Percentiles rank a stretch among this genome's conserved stretches.
Conservation (phyloP, 1,140 invertebrate species). For the Scylla paramamosain region DNA sequence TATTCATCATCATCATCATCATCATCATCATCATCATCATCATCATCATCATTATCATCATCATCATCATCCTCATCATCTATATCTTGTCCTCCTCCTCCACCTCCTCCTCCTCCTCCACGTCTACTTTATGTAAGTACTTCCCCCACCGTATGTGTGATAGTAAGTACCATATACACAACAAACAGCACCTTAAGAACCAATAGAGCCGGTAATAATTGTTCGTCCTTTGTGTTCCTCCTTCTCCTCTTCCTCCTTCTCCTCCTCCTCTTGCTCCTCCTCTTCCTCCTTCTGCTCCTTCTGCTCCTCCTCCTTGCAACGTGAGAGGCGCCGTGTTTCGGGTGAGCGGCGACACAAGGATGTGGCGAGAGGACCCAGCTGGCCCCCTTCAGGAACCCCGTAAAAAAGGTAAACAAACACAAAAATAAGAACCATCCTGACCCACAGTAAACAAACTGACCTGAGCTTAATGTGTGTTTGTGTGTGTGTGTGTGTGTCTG, state of each 20-base stretch:
- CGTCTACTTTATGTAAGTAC: no score
- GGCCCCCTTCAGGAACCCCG: not conserved
- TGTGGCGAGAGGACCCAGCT: not conserved
- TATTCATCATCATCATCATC: not conserved
- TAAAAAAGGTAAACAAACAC: not conserved
- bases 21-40: not conserved
- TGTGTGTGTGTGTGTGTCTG: no score
- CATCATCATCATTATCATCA: not conserved
- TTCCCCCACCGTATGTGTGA: no score
- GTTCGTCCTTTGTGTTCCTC: not conserved
- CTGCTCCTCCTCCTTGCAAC: no score
- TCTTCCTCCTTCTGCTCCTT: no score
- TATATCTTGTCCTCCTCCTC: not conserved
- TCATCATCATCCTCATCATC: not conserved
- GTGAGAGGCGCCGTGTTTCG: no score
- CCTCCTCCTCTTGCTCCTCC: not conserved
- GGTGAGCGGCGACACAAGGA: no score
- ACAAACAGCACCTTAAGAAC: no score
- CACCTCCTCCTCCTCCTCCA: no score
- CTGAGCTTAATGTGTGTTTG: not conserved
- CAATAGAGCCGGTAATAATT: no score
- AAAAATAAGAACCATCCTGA: not conserved
- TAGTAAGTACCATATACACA: no score
- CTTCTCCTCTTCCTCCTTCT: not conserved
- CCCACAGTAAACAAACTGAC: not conserved